Percentiles rank a stretch among this genome's conserved stretches.
phyloP scores from a whole-genome alignment of 1,140 invertebrate species.

The honey bee (Apis mellifera) region DNA sequence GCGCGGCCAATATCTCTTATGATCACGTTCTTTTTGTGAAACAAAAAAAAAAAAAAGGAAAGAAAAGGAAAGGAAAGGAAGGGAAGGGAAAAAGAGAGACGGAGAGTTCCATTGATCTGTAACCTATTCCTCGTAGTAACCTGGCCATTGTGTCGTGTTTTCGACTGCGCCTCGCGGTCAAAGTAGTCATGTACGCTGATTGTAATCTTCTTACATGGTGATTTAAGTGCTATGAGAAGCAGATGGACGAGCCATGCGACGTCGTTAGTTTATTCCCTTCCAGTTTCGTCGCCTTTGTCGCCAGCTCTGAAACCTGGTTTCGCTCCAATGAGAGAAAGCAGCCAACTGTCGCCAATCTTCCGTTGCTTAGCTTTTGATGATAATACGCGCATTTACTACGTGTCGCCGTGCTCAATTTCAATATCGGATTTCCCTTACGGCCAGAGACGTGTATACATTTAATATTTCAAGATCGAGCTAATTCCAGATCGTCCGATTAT shows the following conservation, averaged over 20 bases:
- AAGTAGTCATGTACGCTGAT: constrained; percentile 60
- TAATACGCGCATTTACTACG: constrained; percentile 35
- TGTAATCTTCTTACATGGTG: constrained; percentile 68
- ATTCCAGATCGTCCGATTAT: background rate
- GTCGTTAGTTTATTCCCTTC: constrained; percentile 58
- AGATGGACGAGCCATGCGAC: constrained; percentile 24
- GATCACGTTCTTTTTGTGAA: constrained; percentile 36
- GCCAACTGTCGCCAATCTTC: constrained; percentile 21
- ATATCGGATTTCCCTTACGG: constrained; percentile 11
- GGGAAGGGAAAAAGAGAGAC: no score
- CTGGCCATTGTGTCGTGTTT: constrained; percentile 53
- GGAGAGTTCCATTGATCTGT: constrained; percentile 40
- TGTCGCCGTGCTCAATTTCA: background rate
- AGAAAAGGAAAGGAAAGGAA: no score
- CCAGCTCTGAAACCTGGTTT: background rate
- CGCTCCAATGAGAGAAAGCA: constrained; percentile 15
- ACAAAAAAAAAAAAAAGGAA: no score
- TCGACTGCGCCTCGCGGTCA: constrained; percentile 28
- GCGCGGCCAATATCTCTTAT: constrained; percentile 47
- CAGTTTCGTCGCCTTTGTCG: constrained; percentile 55
- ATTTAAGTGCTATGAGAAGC: constrained; percentile 55
- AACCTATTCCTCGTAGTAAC: constrained; percentile 54
- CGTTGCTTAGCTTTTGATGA: constrained; percentile 25
- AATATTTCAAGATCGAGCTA: constrained; percentile 15
- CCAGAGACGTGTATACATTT: background rate